phyloP scores from a whole-genome alignment of 2,888 invertebrate genomes.

The Hoplodrina blanda region DNA sequence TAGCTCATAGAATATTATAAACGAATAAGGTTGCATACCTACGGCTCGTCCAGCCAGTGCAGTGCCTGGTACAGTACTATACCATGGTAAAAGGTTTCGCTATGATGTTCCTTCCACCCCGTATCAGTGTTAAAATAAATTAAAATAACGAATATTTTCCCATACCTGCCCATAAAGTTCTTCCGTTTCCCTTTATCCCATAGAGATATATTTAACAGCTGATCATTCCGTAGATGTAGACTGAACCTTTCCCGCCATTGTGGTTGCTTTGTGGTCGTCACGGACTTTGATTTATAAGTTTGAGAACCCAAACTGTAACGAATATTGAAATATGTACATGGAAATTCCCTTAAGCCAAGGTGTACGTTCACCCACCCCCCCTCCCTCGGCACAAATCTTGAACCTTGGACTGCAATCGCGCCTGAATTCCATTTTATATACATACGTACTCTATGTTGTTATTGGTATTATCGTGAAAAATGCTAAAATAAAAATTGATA shows the following conservation, averaged over 20 bases:
- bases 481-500: too few relatives aligned
- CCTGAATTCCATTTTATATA: background rate
- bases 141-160: background rate
- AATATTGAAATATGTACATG: conserved; percentile 18
- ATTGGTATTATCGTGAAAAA: too few relatives aligned
- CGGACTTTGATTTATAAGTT: conserved; percentile 78
- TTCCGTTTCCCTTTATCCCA: conserved; percentile 84
- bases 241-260: conserved; percentile 83
- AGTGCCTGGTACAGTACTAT: too few relatives aligned
- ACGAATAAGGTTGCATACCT: too few relatives aligned
- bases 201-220: conserved; percentile 75
- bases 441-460: background rate
- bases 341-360: background rate
- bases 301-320: conserved; percentile 79
- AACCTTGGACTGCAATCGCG: background rate
- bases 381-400: too few relatives aligned
- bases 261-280: conserved; percentile 73
- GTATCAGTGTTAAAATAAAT: too few relatives aligned
- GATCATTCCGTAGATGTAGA: conserved; percentile 75
- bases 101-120: too few relatives aligned
- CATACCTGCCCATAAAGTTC: conserved; percentile 85
- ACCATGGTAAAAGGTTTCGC: too few relatives aligned
- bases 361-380: background rate
- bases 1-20: too few relatives aligned
- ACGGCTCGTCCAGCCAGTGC: too few relatives aligned